Evolutionary conservation across 2,797 vertebrate species (phyloP), one percentile per base, ranked within the genome.

Genomic region (Crypturellus tataupa): DNA sequence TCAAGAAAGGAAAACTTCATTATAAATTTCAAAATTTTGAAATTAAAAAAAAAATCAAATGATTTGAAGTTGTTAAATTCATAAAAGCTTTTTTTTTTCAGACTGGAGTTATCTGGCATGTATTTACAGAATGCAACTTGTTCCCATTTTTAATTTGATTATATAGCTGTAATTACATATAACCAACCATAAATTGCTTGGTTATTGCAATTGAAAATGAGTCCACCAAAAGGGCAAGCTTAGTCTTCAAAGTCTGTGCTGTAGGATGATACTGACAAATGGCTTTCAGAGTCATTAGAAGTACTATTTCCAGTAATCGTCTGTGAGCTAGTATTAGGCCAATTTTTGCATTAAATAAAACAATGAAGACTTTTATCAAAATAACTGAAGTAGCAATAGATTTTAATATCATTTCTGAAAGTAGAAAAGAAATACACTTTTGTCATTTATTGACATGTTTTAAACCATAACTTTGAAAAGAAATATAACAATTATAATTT

Each of bases 381-480:
- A 65, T 4, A 62, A 44, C 39, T 21, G 80, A 39, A 72, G 10
- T 31, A n/a, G 46, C 2, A 37, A 18, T 79, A 20, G 23, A 49
- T 70, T 84, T 64, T 64, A 14, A 15, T 55, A 29, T 29, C 14
- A 63, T 8, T 8, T 47, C 27, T 68, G 18, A 19, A 39, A 46
- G 4, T 37, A 49, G 7, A 12, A 62, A 64, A 51, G 56, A 21
- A 4, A 3, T 0, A 5, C 35, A n/a, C 12, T 56, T 5, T 4
- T 27, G 7, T 51, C 21, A 27, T 37, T 64, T 5, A 46, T 27
- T 33, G 55, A 7, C 3, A 67, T 27, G 64, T 47, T 81, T 69
- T 33, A 64, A 9, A 9, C 51, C 15, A 7, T 58, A 56, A 24
- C 5, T 73, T 69, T 55, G 15, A 3, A 8, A 8, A 33, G 12